Evolutionary conservation across 2,797 vertebrate species (phyloP).

Genomic region (Sebastes wilsoni): DNA sequence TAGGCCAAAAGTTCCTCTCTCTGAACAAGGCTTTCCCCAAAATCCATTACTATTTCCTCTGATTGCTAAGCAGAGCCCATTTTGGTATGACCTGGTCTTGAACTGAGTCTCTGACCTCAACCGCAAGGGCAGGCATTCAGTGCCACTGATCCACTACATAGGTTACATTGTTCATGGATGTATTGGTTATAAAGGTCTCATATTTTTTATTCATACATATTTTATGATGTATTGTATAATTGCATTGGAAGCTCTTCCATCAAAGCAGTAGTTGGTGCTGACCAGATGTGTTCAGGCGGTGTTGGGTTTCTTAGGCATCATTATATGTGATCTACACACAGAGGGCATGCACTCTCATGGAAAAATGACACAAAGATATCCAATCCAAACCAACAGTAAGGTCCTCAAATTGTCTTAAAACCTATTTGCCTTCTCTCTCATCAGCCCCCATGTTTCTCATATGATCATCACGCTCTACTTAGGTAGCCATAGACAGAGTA

Average conservation of each 20-base stretch:
- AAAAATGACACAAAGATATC: not conserved
- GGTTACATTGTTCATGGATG: not conserved
- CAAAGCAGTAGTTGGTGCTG: not conserved
- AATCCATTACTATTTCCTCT: too few species aligned
- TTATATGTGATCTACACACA: not conserved
- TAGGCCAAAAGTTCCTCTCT: not conserved
- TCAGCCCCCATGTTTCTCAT: too few species aligned
- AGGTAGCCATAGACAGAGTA: not conserved
- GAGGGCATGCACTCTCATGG: not conserved
- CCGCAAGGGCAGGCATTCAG: too few species aligned
- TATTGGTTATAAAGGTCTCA: not conserved
- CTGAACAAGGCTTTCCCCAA: too few species aligned
- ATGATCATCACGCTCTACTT: not conserved
- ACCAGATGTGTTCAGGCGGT: constrained; percentile 5
- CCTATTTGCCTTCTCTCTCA: too few species aligned
- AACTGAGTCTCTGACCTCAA: too few species aligned
- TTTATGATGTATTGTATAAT: constrained; percentile 5
- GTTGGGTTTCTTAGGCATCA: not conserved
- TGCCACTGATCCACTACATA: not conserved
- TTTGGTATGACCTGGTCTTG: too few species aligned
- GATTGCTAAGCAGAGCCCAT: too few species aligned
- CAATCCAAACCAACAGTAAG: not conserved
- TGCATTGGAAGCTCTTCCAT: not conserved
- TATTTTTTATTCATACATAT: not conserved
- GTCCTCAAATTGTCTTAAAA: not conserved